Conservation (phyloP, 2,888 invertebrate genomes). For the Alloplasta piceator region DNA sequence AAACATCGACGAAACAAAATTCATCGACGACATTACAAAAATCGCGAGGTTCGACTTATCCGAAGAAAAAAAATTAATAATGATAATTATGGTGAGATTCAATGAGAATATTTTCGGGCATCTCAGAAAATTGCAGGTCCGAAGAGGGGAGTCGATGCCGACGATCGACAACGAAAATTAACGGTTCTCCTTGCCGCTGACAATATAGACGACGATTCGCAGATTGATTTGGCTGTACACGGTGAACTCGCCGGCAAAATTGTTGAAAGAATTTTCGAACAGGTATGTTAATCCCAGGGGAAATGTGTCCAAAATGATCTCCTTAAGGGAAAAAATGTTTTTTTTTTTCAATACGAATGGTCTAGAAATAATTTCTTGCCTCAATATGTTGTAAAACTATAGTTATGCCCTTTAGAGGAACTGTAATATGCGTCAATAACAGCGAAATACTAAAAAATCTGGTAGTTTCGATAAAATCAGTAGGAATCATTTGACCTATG, state of each 20-base stretch:
- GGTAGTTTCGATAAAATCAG: too few relatives aligned
- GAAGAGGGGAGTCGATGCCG: constrained; percentile 20
- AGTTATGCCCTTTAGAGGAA: too few relatives aligned
- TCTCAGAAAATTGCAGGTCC: neutral
- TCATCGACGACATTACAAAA: constrained; percentile 15
- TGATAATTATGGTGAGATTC: neutral
- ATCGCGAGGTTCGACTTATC: constrained; percentile 8
- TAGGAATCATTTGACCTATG: too few relatives aligned
- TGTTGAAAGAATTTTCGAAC: constrained; percentile 75
- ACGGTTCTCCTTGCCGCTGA: constrained; percentile 63
- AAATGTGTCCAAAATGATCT: too few relatives aligned
- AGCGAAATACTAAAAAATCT: too few relatives aligned
- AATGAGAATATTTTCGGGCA: neutral
- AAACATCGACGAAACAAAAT: constrained; percentile 23
- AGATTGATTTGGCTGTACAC: constrained; percentile 72
- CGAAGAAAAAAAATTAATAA: constrained; percentile 1
- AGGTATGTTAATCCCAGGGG: constrained; percentile 64
- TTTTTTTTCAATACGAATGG: too few relatives aligned
- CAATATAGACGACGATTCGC: constrained; percentile 74
- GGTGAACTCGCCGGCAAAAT: constrained; percentile 78
- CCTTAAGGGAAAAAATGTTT: too few relatives aligned
- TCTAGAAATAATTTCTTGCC: too few relatives aligned
- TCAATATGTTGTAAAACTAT: too few relatives aligned
- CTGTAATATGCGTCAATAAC: too few relatives aligned
- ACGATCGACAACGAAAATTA: constrained; percentile 33